phyloP scores from a whole-genome alignment of 35 echinoderm and acorn worm genomes.

The Heliocidaris tuberculata region DNA sequence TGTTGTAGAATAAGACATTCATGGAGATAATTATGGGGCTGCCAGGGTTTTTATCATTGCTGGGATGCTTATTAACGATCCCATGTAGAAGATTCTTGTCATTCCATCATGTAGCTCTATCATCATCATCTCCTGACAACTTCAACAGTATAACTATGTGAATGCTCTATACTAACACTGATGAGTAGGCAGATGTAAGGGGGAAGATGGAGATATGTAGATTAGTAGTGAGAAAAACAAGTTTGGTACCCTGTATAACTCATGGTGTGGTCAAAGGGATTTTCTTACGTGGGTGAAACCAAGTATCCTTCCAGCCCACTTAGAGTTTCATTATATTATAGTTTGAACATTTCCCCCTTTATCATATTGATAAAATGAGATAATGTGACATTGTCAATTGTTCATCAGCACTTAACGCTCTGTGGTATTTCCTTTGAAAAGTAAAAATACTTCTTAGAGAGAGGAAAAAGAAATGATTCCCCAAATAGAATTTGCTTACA shows the following conservation, averaged over 20 bases:
- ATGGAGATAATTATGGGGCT: slow-evolving; percentile 24
- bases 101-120: slow-evolving; percentile 24
- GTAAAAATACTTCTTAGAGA: too few species aligned
- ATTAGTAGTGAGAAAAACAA: neutral
- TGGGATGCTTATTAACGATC: neutral
- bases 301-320: too few species aligned
- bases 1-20: neutral
- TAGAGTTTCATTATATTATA: too few species aligned
- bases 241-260: neutral
- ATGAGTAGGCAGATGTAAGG: neutral
- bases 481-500: too few species aligned
- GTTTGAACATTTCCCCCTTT: too few species aligned
- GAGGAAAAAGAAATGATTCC: too few species aligned
- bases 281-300: too few species aligned
- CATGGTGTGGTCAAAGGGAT: too few species aligned
- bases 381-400: too few species aligned
- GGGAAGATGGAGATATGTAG: neutral
- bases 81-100: neutral
- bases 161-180: neutral
- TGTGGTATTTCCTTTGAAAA: too few species aligned
- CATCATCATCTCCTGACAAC: neutral
- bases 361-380: too few species aligned
- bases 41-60: neutral
- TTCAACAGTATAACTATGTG: neutral
- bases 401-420: too few species aligned